phyloP scores from a whole-genome alignment of 2,113 vertebrate species.

The Nasalis larvatus region DNA sequence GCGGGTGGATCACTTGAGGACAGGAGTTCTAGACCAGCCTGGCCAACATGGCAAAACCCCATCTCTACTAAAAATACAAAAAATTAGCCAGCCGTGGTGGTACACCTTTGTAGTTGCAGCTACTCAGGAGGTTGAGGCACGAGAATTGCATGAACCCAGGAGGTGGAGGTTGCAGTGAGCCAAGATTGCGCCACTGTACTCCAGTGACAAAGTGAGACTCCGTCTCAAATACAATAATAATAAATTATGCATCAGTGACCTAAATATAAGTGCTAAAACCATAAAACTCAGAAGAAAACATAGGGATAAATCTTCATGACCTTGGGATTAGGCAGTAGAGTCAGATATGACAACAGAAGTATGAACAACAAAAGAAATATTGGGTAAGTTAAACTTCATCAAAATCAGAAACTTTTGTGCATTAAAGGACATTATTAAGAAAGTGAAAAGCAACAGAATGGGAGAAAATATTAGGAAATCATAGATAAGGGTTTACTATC shows the following conservation, averaged over 20 bases:
- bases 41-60: no score
- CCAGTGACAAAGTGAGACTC: no score
- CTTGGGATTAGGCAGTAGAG: background rate
- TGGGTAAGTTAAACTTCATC: background rate
- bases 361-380: background rate
- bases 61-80: no score
- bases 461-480: background rate
- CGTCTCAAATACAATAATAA: background rate
- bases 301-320: background rate
- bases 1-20: no score
- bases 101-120: no score
- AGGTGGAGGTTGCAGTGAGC: no score
- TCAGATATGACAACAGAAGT: background rate
- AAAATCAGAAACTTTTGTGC: conserved; percentile 23
- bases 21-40: no score
- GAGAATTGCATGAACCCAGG: no score
- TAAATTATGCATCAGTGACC: background rate
- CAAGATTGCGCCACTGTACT: no score
- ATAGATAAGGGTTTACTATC: background rate
- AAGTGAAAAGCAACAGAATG: background rate
- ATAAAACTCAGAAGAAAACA: background rate
- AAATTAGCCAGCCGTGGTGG: no score
- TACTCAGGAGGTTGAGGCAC: no score
- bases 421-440: background rate
- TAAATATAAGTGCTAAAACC: background rate